phyloP scores from a whole-genome alignment of 2,888 invertebrate species.

The Aspidiotus rigidus region DNA sequence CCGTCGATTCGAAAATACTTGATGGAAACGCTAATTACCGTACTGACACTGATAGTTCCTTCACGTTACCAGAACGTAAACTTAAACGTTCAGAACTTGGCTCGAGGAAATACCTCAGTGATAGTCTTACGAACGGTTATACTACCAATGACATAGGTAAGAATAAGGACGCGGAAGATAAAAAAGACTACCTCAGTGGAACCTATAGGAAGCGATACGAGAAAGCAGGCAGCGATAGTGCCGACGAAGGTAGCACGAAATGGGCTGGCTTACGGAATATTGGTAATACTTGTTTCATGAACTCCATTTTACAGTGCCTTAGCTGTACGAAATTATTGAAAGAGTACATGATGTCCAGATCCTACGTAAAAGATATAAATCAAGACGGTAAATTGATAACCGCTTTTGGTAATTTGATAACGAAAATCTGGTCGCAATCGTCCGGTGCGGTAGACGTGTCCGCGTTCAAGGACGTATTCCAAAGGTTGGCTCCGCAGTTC shows the following conservation, averaged over 20 bases:
- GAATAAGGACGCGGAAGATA: constrained; percentile 7
- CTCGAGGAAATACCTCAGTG: constrained; percentile 8
- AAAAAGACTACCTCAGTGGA: constrained; percentile 11
- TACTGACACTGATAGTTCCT: constrained; percentile 13
- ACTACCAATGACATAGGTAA: constrained; percentile 10
- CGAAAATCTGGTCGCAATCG: constrained; percentile 38
- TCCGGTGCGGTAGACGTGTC: constrained; percentile 37
- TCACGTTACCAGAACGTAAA: constrained; percentile 8
- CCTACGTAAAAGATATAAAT: constrained; percentile 23
- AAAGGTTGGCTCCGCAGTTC: constrained; percentile 60
- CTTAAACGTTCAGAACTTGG: background rate
- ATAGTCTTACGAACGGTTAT: constrained; percentile 4
- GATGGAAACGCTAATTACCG: constrained; percentile 26
- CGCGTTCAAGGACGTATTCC: constrained; percentile 38
- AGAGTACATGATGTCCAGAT: constrained; percentile 31
- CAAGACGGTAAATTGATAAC: constrained; percentile 41
- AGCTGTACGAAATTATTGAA: constrained; percentile 55
- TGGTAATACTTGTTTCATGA: constrained; percentile 96
- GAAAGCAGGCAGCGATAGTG: constrained; percentile 7
- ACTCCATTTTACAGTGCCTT: constrained; percentile 85
- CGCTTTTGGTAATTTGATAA: constrained; percentile 38
- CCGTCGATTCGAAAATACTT: constrained; percentile 13
- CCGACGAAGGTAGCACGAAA: constrained; percentile 15
- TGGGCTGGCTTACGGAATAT: constrained; percentile 78
- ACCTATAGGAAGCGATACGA: constrained; percentile 10